phyloP scores from a whole-genome alignment of 2,888 invertebrate genomes.

The Chaetogeoica ovagalla region DNA sequence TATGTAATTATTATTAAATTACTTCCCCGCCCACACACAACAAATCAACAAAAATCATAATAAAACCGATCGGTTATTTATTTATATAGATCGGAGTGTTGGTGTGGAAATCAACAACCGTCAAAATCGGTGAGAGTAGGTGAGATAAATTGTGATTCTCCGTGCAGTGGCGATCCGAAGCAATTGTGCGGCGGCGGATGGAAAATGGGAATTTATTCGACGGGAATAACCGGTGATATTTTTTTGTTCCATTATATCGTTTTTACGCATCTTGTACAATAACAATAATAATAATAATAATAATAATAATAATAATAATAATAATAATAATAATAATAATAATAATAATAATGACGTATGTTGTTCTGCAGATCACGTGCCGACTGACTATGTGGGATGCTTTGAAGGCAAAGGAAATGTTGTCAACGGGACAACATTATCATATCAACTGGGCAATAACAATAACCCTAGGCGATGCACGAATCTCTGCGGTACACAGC shows the following conservation, averaged over 20 bases:
- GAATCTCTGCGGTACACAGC: neutral
- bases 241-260: neutral
- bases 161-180: conserved; percentile 55
- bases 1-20: too few species aligned
- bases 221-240: conserved; percentile 53
- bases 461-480: neutral
- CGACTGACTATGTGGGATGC: neutral
- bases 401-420: neutral
- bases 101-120: conserved; percentile 34
- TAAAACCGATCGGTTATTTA: neutral
- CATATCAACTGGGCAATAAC: neutral
- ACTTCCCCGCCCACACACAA: neutral
- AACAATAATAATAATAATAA: too few species aligned
- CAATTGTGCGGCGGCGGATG: conserved; percentile 56
- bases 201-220: conserved; percentile 55
- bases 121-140: conserved; percentile 22
- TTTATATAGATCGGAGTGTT: conserved; percentile 29
- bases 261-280: too few species aligned
- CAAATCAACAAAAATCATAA: too few species aligned
- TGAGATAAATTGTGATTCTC: conserved; percentile 54
- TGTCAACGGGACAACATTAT: neutral
- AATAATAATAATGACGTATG: too few species aligned
- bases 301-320: too few species aligned
- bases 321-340: neutral
- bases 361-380: neutral